Percentiles rank a stretch among this genome's conserved stretches.
Evolutionary conservation across 2,113 vertebrate species (phyloP).

Genomic region (Ovibos moschatus): DNA sequence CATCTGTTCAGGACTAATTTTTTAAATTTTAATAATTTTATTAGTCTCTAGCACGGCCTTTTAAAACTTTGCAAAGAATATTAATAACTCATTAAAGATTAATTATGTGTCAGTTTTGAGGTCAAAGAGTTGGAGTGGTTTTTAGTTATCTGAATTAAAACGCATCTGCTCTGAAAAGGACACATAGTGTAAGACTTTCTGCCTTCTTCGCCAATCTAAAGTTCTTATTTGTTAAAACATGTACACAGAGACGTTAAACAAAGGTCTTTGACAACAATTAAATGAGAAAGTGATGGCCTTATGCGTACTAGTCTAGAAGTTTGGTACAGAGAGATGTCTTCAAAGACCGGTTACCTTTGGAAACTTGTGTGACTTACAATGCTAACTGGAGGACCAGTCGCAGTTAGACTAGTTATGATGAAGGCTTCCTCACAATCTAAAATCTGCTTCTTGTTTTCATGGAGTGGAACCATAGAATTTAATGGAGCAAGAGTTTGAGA

Average conservation of each 20-base stretch:
- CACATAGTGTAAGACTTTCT: neutral
- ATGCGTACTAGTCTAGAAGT: neutral
- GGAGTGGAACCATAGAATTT: neutral
- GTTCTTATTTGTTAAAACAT: neutral
- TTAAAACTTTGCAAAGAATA: constrained; percentile 56
- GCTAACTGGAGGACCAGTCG: neutral
- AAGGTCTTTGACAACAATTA: neutral
- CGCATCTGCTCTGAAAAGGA: neutral
- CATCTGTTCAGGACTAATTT: constrained; percentile 35
- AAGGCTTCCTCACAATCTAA: neutral
- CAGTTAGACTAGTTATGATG: neutral
- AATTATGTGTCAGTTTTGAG: constrained; percentile 48
- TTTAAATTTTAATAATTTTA: constrained; percentile 60
- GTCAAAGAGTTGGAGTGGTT: constrained; percentile 39
- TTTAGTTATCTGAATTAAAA: constrained; percentile 38
- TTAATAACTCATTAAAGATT: constrained; percentile 60
- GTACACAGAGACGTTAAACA: neutral
- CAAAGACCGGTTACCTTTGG: neutral
- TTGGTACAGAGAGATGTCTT: neutral
- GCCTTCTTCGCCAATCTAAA: neutral
- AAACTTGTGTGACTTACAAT: neutral
- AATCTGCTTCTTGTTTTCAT: neutral
- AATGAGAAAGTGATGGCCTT: neutral
- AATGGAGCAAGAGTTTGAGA: neutral
- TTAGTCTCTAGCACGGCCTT: constrained; percentile 29